Conservation (phyloP, 2,113 vertebrate species). For the Dasyurus viverrinus region DNA sequence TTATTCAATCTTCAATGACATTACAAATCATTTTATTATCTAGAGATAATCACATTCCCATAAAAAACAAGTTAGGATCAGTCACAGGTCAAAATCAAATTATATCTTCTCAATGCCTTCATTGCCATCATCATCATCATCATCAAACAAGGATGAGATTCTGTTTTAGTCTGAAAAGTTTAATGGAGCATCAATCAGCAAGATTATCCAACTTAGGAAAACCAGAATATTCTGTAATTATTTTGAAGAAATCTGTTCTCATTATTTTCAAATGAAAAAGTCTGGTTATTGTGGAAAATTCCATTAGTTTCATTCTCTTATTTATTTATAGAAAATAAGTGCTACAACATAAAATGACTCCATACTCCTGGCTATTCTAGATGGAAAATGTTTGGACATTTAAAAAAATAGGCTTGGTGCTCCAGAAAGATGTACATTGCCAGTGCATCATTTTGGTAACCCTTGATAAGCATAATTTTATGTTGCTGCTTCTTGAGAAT, state of each 20-base stretch:
- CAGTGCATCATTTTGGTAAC: neutral
- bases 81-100: neutral
- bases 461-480: conserved; percentile 9
- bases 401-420: conserved; percentile 5
- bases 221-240: neutral
- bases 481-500: conserved; percentile 31
- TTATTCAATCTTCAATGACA: neutral
- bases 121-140: neutral
- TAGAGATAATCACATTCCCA: neutral
- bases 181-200: neutral
- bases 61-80: neutral
- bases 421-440: neutral
- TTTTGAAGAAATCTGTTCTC: neutral
- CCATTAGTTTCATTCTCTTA: neutral
- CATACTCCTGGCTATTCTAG: neutral
- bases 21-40: neutral
- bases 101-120: neutral
- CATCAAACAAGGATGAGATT: neutral
- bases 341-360: neutral
- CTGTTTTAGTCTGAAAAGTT: neutral
- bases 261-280: neutral
- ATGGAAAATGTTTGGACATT: neutral
- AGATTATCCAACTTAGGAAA: neutral
- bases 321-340: conserved; percentile 11
- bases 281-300: neutral